Evolutionary conservation across 2,113 vertebrate genomes (phyloP).

Genomic region (Gymnobelideus leadbeateri): DNA sequence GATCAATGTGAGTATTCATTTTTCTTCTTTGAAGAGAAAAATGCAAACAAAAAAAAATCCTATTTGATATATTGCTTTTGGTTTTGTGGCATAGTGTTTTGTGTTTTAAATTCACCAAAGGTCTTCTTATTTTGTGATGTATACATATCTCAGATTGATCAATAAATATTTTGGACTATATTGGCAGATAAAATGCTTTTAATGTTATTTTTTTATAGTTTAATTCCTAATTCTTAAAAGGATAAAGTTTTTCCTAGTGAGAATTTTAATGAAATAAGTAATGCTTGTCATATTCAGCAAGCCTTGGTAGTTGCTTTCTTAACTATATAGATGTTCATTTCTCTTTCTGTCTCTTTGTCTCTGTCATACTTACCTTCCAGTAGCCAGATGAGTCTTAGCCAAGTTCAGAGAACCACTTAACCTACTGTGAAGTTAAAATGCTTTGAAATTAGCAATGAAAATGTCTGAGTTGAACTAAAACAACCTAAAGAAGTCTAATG

Average conservation of each 20-base stretch:
- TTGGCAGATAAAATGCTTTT: background rate
- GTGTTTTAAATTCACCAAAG: background rate
- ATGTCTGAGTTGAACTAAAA: conserved; percentile 39
- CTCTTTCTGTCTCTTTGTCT: background rate
- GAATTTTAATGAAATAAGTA: conserved; percentile 25
- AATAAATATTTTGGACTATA: background rate
- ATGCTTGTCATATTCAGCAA: background rate
- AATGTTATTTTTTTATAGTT: conserved; percentile 2
- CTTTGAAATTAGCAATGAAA: conserved; percentile 39
- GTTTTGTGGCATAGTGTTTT: background rate
- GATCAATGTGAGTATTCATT: conserved; percentile 88
- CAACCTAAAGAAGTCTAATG: conserved; percentile 13
- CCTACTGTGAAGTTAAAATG: conserved; percentile 11
- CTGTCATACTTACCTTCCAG: background rate
- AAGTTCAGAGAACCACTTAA: background rate
- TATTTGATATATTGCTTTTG: background rate
- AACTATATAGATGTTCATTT: background rate
- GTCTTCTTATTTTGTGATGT: background rate
- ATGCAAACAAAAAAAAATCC: background rate
- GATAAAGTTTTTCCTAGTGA: conserved; percentile 35
- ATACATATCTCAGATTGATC: background rate
- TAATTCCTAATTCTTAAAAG: conserved; percentile 60
- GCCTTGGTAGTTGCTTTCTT: background rate
- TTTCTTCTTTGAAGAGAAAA: conserved; percentile 14
- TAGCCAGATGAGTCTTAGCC: background rate